Evolutionary conservation across 1,140 invertebrate genomes (phyloP).

Genomic region (Drosophila bipectinata): DNA sequence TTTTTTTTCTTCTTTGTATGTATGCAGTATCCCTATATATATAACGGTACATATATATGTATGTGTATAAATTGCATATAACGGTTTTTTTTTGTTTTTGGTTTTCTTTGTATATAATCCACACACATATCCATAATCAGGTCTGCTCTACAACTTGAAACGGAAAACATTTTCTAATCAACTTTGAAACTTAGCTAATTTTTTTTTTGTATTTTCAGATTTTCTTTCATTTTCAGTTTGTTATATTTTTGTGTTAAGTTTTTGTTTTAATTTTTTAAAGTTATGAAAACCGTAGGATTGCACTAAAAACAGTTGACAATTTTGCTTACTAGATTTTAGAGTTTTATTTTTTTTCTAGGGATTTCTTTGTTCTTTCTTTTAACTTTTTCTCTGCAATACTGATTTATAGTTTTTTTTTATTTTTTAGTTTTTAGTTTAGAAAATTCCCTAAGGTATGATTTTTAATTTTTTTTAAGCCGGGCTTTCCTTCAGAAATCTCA

Average conservation of each 20-base stretch:
- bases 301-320: slow-evolving; percentile 77
- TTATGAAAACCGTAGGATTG: slow-evolving; percentile 82
- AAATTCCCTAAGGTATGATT: slow-evolving; percentile 65
- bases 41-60: slow-evolving; percentile 51
- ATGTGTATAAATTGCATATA: slow-evolving; percentile 50
- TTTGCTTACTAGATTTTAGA: slow-evolving; percentile 23
- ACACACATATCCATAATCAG: slow-evolving; percentile 1
- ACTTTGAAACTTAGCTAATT: slow-evolving; percentile 39
- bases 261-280: slow-evolving; percentile 60
- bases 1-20: slow-evolving; percentile 7
- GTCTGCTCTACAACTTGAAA: slow-evolving; percentile 39
- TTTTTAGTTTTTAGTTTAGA: slow-evolving; percentile 50
- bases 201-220: neutral
- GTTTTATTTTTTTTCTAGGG: slow-evolving; percentile 6
- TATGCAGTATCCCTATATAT: slow-evolving; percentile 56
- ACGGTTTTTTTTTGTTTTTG: slow-evolving; percentile 38
- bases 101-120: neutral
- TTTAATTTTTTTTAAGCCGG: slow-evolving; percentile 3
- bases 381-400: slow-evolving; percentile 33
- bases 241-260: slow-evolving; percentile 16
- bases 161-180: slow-evolving; percentile 62
- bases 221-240: slow-evolving; percentile 23
- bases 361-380: slow-evolving; percentile 18
- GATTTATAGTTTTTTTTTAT: slow-evolving; percentile 36
- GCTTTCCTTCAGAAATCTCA: neutral